Conservation (phyloP, 2,888 invertebrate species). For the Silvanus unidentatus region DNA sequence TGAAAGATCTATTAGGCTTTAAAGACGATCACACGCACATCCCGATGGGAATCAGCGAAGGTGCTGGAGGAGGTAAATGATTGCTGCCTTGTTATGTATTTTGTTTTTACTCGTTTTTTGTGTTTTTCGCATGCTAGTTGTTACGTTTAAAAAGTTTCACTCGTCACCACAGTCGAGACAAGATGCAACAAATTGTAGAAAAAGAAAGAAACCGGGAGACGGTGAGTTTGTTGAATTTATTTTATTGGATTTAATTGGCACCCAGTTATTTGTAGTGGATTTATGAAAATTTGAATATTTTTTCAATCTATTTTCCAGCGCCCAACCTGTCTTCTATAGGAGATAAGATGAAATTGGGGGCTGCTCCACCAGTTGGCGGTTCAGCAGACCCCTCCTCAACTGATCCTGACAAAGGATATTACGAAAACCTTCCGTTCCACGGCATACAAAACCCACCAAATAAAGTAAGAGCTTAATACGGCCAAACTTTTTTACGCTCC, state of each 20-base stretch:
- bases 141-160: conserved; percentile 72
- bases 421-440: conserved; percentile 93
- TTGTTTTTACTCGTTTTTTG: conserved; percentile 24
- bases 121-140: conserved; percentile 55
- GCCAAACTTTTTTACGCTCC: not conserved
- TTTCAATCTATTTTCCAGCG: conserved; percentile 37
- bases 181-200: conserved; percentile 43
- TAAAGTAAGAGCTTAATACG: conserved; percentile 60
- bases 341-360: conserved; percentile 49
- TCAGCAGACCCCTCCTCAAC: conserved; percentile 62
- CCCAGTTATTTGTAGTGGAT: conserved; percentile 3
- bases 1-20: conserved; percentile 39
- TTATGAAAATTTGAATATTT: too few relatives aligned
- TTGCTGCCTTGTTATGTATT: conserved; percentile 25
- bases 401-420: conserved; percentile 78
- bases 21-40: conserved; percentile 37
- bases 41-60: conserved; percentile 47
- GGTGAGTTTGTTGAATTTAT: conserved; percentile 45
- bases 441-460: conserved; percentile 89
- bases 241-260: conserved; percentile 5
- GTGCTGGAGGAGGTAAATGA: conserved; percentile 47
- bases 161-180: conserved; percentile 23
- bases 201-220: conserved; percentile 70
- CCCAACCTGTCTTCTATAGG: conserved; percentile 50
- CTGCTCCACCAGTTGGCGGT: conserved; percentile 45